A percentile compares a stretch with the other conserved stretches of the same genome.
phyloP scores from a whole-genome alignment of 2,888 invertebrate species.

The Dioctria rufipes region DNA sequence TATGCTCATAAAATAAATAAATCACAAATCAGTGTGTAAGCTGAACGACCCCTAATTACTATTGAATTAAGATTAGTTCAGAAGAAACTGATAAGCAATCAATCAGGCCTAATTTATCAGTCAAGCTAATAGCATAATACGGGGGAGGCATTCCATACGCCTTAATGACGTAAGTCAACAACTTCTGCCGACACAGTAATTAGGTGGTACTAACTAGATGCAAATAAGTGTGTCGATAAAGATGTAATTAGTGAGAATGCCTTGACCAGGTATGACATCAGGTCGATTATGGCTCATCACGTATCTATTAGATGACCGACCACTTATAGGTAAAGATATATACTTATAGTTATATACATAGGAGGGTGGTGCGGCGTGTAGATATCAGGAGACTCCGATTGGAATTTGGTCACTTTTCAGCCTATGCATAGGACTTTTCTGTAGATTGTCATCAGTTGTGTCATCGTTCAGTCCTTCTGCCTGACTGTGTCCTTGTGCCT shows the following conservation, averaged over 20 bases:
- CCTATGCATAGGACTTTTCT: background rate
- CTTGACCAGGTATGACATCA: conserved; percentile 3
- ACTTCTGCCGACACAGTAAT: background rate
- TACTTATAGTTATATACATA: too few relatives aligned
- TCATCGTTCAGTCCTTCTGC: background rate
- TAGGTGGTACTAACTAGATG: conserved; percentile 19
- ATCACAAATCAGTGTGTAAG: too few relatives aligned
- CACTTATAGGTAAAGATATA: too few relatives aligned
- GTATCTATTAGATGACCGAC: conserved; percentile 19
- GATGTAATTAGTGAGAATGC: conserved; percentile 33
- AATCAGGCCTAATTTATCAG: too few relatives aligned
- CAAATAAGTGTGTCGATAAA: conserved; percentile 28
- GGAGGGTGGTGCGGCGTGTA: too few relatives aligned
- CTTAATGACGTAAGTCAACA: too few relatives aligned
- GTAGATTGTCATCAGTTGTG: background rate
- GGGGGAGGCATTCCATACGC: too few relatives aligned
- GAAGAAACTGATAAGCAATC: too few relatives aligned
- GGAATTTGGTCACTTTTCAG: background rate
- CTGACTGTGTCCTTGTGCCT: background rate
- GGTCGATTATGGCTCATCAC: conserved; percentile 19
- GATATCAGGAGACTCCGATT: background rate
- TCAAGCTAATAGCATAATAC: too few relatives aligned
- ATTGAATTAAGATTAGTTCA: too few relatives aligned
- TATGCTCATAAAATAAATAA: too few relatives aligned
- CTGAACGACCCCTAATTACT: too few relatives aligned